Percentiles rank a stretch among this genome's conserved stretches.
Conservation (phyloP, 2,113 vertebrate genomes). For the Epinephelus lanceolatus region DNA sequence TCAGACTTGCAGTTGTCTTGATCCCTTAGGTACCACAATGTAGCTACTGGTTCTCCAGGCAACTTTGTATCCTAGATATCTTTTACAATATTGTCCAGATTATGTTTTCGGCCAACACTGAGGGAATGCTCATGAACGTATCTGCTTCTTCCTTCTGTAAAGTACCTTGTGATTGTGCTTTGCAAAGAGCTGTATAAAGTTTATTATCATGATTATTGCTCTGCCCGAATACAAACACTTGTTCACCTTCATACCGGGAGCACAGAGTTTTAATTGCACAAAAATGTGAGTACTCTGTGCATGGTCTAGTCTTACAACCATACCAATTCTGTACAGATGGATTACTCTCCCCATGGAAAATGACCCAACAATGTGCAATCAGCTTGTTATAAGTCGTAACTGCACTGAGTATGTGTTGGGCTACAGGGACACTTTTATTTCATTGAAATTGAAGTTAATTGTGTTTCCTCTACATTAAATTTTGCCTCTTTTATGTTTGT, state of each 20-base stretch:
- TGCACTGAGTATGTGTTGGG: background rate
- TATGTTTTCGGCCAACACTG: no score
- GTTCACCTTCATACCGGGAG: background rate
- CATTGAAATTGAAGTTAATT: constrained; percentile 15
- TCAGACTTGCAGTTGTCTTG: background rate
- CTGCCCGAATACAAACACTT: background rate
- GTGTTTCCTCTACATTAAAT: background rate
- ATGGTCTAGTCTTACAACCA: background rate
- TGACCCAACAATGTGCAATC: constrained; percentile 15
- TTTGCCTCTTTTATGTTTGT: background rate
- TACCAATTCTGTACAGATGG: background rate
- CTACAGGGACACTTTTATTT: background rate
- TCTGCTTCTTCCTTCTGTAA: background rate
- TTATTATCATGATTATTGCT: no score
- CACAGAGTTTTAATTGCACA: background rate
- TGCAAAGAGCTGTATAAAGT: background rate
- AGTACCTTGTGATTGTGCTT: background rate
- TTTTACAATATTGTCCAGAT: no score
- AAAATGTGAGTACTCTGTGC: background rate
- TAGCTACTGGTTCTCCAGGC: no score
- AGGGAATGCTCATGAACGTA: no score
- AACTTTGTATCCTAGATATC: background rate
- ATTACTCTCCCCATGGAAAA: constrained; percentile 10
- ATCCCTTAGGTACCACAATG: background rate
- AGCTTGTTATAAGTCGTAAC: background rate